Conservation (phyloP, 2,888 invertebrate genomes). For the Bombyx huttoni region DNA sequence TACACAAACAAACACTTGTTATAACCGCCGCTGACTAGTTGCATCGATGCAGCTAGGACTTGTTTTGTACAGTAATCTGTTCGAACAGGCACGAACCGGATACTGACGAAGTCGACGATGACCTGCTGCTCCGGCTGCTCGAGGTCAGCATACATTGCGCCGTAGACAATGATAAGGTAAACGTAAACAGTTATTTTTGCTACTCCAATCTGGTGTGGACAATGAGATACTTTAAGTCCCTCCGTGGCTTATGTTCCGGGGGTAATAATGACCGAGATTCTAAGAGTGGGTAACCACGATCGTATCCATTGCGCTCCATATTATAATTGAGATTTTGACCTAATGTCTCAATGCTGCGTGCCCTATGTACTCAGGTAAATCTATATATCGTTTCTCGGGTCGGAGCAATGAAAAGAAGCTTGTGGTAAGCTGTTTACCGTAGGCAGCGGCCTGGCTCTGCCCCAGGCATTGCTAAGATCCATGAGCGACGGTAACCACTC, state of each 20-base stretch:
- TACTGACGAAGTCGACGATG: conserved; percentile 77
- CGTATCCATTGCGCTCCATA: no score
- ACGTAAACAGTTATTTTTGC: conserved; percentile 1
- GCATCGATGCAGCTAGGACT: not conserved
- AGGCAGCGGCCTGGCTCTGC: no score
- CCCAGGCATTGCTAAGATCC: no score
- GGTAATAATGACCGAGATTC: no score
- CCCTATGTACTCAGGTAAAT: conserved; percentile 8
- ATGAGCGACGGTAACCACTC: no score
- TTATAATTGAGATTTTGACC: no score
- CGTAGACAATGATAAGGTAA: conserved; percentile 83
- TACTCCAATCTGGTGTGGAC: not conserved
- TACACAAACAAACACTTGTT: not conserved
- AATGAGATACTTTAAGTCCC: no score
- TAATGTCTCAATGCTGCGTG: no score
- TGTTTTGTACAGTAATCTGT: conserved; percentile 2
- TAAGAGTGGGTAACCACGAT: no score
- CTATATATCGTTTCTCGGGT: conserved; percentile 5
- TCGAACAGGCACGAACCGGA: conserved; percentile 61
- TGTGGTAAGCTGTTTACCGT: no score
- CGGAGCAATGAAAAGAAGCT: no score
- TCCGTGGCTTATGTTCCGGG: no score
- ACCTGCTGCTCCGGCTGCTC: conserved; percentile 78
- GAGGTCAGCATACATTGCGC: conserved; percentile 77
- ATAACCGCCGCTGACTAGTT: not conserved